Base-by-base conservation (phyloP, 2,797 vertebrate species). In the Gobio occitaniae region DNA sequence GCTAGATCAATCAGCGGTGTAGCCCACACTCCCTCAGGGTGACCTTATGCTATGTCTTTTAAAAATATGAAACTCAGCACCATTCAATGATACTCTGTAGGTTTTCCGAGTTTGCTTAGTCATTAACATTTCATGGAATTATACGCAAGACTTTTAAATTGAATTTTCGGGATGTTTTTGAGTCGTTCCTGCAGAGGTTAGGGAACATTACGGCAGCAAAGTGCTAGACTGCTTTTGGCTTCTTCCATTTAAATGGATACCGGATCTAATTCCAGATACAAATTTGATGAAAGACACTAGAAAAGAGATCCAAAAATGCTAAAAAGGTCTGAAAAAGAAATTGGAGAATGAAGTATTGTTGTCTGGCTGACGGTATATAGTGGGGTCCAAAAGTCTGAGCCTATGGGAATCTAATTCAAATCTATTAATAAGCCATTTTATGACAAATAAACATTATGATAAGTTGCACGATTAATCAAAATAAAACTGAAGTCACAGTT, bases 21-120 rank as follows among this genome's bases (percentile, higher is more conserved):
- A 66, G 82, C 61, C 82, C 61, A 69, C 70, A 65, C 72, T 78
- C 82, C 82, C 65, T 84, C 54, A 71, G 84, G 84, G 77, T 80
- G 84, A 85, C 77, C 77, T 80, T 74, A 85, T 72, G 69, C 48
- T 48, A 61, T 70, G 76, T 78, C 52, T 84, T 54, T 69, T 78
- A 47, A 78, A 78, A 77, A 65, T 56, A 84, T 78, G 48, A 77
- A 70, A 70, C 38, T 84, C 74, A 16, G 82, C 71, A 66, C 32
- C 47, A 66, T 76, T 83, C 61, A 75, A 13, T 15, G 74, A 66
- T n/a, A 44, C 48, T 70, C 82, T 70, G 75, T 70, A 78, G 65
- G 65, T 59, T 56, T 75, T 52, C 70, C 47, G 48, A 32, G 74
- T 47, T 48, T 84, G 63, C 83, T 63, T 25, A 71, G 68, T 78